Evolutionary conservation across 2,797 vertebrate species (phyloP), one percentile per base, ranked within the genome.

Genomic region (Furcifer pardalis): DNA sequence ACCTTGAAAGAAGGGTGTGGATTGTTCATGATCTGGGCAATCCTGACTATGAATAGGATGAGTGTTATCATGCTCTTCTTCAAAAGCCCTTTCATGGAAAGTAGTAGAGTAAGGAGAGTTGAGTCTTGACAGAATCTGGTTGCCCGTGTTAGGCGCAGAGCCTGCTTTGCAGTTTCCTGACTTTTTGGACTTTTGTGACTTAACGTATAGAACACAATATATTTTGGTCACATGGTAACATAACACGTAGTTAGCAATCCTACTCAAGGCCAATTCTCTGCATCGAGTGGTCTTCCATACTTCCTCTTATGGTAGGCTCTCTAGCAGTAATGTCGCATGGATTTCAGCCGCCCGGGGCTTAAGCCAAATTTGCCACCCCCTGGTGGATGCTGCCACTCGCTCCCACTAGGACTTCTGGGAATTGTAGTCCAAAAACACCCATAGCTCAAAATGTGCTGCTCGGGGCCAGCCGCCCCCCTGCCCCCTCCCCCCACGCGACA

Each of bases 241-340:
- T 74, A 63, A 59, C 42, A 23, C 32, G 52, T 63, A 59, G 59
- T 59, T 73, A 46, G 65, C 71, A 80, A 37, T 32, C 46, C 4
- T 77, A 37, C 15, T n/a, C 35, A 30, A 27, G 63, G 82, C 74
- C 74, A 83, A 66, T 59, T 56, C 74, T 69, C 52, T 71, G 52
- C 27, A 23, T 60, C 35, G 60, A 46, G 21, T 23, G 15, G 3
- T 42, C 81, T 42, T 44, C 23, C 71, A 25, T 42, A 15, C 44
- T 71, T 37, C 40, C 10, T 6, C 46, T 25, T 13, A 1, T 32
- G 13, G 40, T 12, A 17, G 21, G 77, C 17, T 56, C 52, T 56
- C 40, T n/a, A 12, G 30, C n/a, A n/a, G n/a, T n/a, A n/a, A n/a
- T n/a, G n/a, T n/a, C n/a, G n/a, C n/a, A n/a, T n/a, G n/a, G n/a